A percentile compares a stretch with the other conserved stretches of the same genome.
Evolutionary conservation across 1,140 invertebrate species (phyloP).

Genomic region (Aporrectodea caliginosa): DNA sequence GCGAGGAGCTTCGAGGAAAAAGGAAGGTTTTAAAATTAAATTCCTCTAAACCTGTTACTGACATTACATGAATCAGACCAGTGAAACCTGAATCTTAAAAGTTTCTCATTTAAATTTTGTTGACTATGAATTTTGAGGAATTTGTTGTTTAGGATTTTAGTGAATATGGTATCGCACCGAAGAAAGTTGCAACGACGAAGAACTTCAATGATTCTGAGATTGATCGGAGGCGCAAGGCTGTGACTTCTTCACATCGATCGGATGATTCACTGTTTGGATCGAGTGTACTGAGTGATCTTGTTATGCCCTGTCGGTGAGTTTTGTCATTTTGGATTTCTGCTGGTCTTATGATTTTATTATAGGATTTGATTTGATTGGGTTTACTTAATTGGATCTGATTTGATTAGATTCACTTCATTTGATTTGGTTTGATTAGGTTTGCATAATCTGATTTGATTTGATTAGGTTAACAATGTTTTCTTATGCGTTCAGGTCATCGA

Average conservation of each 20-base stretch:
- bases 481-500: slow-evolving; percentile 73
- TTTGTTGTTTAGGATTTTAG: slow-evolving; percentile 68
- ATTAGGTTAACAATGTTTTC: no score
- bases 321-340: neutral
- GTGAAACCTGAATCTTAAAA: no score
- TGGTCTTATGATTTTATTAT: slow-evolving; percentile 6
- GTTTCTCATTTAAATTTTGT: no score
- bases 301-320: slow-evolving; percentile 69
- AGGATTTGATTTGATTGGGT: no score
- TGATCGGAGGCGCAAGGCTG: neutral
- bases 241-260: slow-evolving; percentile 56
- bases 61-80: no score
- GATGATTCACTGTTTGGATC: slow-evolving; percentile 68
- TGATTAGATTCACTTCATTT: no score
- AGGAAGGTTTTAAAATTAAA: no score
- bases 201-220: slow-evolving; percentile 59
- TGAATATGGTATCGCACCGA: slow-evolving; percentile 91
- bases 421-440: no score
- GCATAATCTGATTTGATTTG: no score
- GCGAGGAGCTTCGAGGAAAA: no score
- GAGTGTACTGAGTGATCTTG: slow-evolving; percentile 72
- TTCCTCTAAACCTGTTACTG: no score
- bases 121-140: neutral
- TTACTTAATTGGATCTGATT: no score
- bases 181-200: slow-evolving; percentile 70